A percentile compares a stretch with the other conserved stretches of the same genome.
These are phyloP conservation scores for Glyphotaelius pellucidus DNA, from an alignment of 2,888 invertebrate genomes.

Conservation along the genomic window DNA sequence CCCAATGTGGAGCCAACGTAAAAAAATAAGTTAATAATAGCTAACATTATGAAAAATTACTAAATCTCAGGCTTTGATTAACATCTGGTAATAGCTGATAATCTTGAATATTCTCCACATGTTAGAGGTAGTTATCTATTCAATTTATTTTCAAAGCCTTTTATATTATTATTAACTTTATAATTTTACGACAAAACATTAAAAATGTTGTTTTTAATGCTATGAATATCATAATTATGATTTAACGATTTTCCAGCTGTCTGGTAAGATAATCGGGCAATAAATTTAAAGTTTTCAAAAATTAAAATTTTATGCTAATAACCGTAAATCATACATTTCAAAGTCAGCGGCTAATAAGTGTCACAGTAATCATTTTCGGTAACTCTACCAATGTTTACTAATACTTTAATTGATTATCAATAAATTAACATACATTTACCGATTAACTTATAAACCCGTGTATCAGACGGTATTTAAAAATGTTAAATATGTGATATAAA, in stretches of 20 bases:
- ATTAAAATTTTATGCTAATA: background rate
- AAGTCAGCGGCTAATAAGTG: background rate
- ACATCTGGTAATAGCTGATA: background rate
- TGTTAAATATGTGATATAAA: background rate
- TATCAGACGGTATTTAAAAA: background rate
- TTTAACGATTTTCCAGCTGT: background rate
- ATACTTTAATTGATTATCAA: background rate
- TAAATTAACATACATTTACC: background rate
- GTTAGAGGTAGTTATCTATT: background rate
- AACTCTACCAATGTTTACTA: background rate
- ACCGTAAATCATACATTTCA: background rate
- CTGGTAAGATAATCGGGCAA: background rate
- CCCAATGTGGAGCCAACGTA: too few relatives aligned
- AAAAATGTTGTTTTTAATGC: background rate
- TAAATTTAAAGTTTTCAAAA: background rate
- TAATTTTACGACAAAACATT: background rate
- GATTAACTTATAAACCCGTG: background rate
- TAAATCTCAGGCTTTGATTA: background rate
- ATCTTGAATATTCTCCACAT: background rate
- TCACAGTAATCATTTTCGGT: background rate
- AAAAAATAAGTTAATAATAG: background rate
- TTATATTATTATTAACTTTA: background rate
- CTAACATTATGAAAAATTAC: background rate
- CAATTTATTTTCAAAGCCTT: background rate
- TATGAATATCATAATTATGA: background rate